Conservation (phyloP, 2,797 vertebrate species). For the Sebastes hubbsi region DNA sequence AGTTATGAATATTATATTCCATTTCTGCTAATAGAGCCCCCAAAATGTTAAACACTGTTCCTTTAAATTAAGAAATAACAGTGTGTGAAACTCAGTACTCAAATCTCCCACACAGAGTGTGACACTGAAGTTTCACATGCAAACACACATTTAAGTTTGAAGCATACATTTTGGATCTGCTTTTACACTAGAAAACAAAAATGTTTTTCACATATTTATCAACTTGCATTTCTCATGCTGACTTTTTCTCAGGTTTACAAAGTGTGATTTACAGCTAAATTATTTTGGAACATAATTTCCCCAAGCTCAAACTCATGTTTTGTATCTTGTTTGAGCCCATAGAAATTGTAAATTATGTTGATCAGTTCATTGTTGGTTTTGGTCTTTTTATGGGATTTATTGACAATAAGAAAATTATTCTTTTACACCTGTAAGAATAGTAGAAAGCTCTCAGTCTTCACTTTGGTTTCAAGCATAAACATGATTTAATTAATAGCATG, state of each 20-base stretch:
- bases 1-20: no score
- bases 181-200: neutral
- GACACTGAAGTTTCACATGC: neutral
- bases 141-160: neutral
- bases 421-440: neutral
- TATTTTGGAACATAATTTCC: neutral
- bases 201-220: neutral
- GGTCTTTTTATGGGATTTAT: neutral
- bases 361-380: neutral
- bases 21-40: no score
- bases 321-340: neutral
- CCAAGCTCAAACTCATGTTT: neutral
- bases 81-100: no score
- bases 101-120: neutral
- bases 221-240: neutral
- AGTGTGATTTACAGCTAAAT: neutral
- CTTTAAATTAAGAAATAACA: no score
- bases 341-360: neutral
- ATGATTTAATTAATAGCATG: neutral
- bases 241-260: neutral
- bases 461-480: constrained; percentile 9
- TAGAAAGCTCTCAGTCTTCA: neutral
- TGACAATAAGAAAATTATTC: neutral
- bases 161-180: neutral
- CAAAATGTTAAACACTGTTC: accelerated